Conservation (phyloP, 30 jellyfish, hydroid and myxozoan genomes). For the Turritopsis dohrnii region DNA sequence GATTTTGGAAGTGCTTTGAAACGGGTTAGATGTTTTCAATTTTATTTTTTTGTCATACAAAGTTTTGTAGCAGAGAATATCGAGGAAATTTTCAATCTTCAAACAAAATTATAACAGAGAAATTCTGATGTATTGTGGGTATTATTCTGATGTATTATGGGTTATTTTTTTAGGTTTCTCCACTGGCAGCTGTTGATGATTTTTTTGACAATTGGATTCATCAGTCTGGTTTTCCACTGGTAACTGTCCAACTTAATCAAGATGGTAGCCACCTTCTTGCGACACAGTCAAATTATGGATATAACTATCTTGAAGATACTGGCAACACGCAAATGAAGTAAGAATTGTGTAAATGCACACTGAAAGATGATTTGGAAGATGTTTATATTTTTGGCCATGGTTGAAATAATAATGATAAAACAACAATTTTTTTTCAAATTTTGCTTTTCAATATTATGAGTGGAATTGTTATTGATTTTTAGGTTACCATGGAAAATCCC, state of each 20-base stretch:
- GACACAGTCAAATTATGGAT: background rate
- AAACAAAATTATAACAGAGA: too few relatives aligned
- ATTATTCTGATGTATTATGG: background rate
- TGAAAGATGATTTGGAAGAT: too few relatives aligned
- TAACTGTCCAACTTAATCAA: background rate
- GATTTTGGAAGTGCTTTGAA: background rate
- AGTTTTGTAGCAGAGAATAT: too few relatives aligned
- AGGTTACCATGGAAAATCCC: background rate
- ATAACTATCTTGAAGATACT: background rate
- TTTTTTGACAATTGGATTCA: background rate
- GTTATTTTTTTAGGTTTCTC: background rate
- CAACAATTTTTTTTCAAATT: too few relatives aligned
- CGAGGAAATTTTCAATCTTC: too few relatives aligned
- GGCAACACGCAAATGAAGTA: background rate
- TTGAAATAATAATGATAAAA: too few relatives aligned
- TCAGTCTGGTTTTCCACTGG: slow-evolving; percentile 1
- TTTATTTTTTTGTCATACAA: too few relatives aligned
- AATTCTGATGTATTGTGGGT: background rate
- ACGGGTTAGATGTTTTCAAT: too few relatives aligned
- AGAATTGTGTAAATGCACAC: background rate
- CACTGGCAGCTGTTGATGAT: slow-evolving; percentile 3
- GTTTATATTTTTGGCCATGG: too few relatives aligned
- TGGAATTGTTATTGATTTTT: background rate
- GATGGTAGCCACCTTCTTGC: slow-evolving; percentile 3
- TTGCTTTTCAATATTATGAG: background rate